Evolutionary conservation across 1,140 invertebrate genomes (phyloP), one percentile per base, ranked within the genome.

Genomic region (Eumaeus atala): DNA sequence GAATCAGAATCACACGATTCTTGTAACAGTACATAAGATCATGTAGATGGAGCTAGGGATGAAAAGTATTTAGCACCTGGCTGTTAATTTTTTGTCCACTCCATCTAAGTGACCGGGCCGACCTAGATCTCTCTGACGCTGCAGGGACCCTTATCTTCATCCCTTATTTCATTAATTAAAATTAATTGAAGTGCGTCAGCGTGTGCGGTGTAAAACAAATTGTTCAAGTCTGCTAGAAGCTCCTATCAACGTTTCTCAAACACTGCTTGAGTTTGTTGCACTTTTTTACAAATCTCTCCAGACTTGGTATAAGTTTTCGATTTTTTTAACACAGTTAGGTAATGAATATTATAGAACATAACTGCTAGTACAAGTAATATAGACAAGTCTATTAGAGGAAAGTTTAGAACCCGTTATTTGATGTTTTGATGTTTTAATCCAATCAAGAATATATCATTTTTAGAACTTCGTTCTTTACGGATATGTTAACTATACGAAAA

Each of bases 371-470:
- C n/a, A n/a, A n/a, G n/a, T n/a, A n/a, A n/a, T n/a, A n/a, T n/a
- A n/a, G n/a, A 28, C 35, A 21, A 12, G 37, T 11, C 36, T 5
- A 52, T 52, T 28, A 42, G 18, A 52, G 7, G 12, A 16, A 38
- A 40, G 51, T 52, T 52, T 33, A 8, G 36, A 52, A 21, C 36
- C 51, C 2, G 9, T 54, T 0, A 47, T 47, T 54, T 54, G 52
- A 14, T 54, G 8, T 54, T 48, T 54, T 11, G n/a, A 54, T n/a
- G 33, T 48, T 12, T 3, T 12, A n/a, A n/a, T n/a, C n/a, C 21
- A 1, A 47, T 37, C 10, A 36, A 34, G 47, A 47, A 54, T 35
- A 47, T 47, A 6, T 11, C 40, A 6, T 35, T 47, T 35, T 54
- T 54, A 54, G 40, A 47, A 44, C 37, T 35, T 11, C 10, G 40